Conservation (phyloP, 1,140 invertebrate genomes). For the Stenopsyche tienmushanensis region DNA sequence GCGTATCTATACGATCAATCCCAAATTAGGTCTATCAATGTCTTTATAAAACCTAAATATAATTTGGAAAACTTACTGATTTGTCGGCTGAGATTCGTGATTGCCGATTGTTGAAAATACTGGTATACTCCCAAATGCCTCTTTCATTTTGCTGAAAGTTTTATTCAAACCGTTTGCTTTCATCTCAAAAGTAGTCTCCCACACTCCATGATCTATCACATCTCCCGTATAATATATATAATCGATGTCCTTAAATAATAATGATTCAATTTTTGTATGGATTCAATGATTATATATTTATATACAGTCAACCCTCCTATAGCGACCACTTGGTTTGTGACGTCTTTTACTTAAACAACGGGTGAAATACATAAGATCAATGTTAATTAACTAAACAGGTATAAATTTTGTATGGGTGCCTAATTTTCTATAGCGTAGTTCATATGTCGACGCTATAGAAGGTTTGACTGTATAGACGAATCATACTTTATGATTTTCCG, state of each 20-base stretch:
- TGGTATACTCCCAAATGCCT: constrained; percentile 63
- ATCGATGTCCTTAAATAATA: constrained; percentile 57
- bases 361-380: constrained; percentile 58
- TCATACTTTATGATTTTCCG: constrained; percentile 57
- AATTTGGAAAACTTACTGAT: constrained; percentile 62
- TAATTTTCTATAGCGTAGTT: no score
- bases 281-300: constrained; percentile 56
- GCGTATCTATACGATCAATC: constrained; percentile 57
- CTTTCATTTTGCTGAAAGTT: constrained; percentile 59
- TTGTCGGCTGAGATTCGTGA: constrained; percentile 85
- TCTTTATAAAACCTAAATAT: no score
- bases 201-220: constrained; percentile 79
- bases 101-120: constrained; percentile 81
- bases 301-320: no score
- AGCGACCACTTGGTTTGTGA: no score
- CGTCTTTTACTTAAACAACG: no score
- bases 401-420: no score
- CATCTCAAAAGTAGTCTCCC: constrained; percentile 69
- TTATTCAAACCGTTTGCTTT: constrained; percentile 65
- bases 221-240: constrained; percentile 85
- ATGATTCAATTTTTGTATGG: no score
- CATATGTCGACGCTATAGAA: no score
- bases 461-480: no score
- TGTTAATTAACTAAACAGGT: constrained; percentile 62
- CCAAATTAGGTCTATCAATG: no score